Evolutionary conservation across 2,797 vertebrate species (phyloP), one percentile per base, ranked within the genome.

Genomic region (Toxotes lorentzi): DNA sequence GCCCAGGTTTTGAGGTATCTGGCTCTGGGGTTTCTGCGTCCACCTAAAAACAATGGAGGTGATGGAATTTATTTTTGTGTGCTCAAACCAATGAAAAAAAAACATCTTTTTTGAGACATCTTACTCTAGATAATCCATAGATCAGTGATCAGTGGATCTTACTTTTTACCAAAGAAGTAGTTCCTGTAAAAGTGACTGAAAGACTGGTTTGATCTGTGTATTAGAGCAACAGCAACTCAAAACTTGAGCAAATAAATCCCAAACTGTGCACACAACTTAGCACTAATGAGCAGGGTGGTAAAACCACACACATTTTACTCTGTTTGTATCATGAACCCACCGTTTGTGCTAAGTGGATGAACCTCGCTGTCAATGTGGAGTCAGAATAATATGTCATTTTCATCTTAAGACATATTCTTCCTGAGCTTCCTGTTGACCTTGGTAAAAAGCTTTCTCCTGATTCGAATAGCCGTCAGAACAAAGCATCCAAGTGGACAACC

Each of bases 351-450:
- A 17, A 57, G 67, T 69, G 67, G 32, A 45, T 47, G 54, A 7
- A 70, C 54, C 40, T 30, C 64, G 23, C n/a, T 7, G 48, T 17
- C 45, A 54, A 27, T 16, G 10, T 41, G 66, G 67, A 47, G 40
- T 17, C 11, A 48, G 70, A 74, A 41, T 50, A 41, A 63, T 4
- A 23, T 9, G 7, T 1, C 60, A 38, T 30, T 38, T 51, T 63
- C 13, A 57, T 45, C 56, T 41, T 57, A 35, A 0, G 35, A 61
- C 34, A 61, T 57, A 54, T 38, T 77, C 24, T 63, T 63, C 13
- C n/a, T 51, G 70, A 61, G 27, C n/a, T 47, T 84, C 27, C 35
- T 4, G 0, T 56, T 9, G 24, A 32, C 51, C 23, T 24, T n/a
- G 10, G 16, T 50, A 5, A 63, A 61, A 48, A 47, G 51, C 8